Conservation (phyloP, 2,888 invertebrate genomes). For the Melolontha melolontha region DNA sequence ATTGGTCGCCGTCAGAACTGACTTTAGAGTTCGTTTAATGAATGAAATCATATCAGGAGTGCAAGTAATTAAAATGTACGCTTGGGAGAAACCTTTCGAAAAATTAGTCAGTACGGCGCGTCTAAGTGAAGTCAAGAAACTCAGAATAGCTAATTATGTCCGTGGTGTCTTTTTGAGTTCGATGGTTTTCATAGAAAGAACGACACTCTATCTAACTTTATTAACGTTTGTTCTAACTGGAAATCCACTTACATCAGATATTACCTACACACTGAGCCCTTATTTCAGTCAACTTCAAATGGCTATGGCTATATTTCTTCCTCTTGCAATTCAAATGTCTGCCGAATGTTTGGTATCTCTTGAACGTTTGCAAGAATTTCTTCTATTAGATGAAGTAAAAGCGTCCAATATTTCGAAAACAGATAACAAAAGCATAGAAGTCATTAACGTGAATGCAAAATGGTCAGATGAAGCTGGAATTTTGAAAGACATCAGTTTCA, state of each 20-base stretch:
- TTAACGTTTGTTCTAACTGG: constrained; percentile 79
- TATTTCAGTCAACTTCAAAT: constrained; percentile 66
- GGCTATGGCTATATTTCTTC: constrained; percentile 73
- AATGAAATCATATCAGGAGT: constrained; percentile 78
- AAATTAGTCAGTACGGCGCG: constrained; percentile 50
- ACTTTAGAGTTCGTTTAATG: constrained; percentile 76
- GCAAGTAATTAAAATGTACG: constrained; percentile 80
- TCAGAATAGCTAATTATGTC: constrained; percentile 68
- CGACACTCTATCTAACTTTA: constrained; percentile 83
- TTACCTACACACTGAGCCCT: constrained; percentile 63
- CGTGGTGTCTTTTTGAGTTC: constrained; percentile 76
- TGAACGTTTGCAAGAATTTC: constrained; percentile 69
- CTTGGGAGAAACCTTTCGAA: constrained; percentile 77
- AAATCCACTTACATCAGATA: constrained; percentile 69
- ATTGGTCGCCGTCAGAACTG: constrained; percentile 67
- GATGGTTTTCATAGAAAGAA: constrained; percentile 85
- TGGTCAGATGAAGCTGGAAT: constrained; percentile 53
- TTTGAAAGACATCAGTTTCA: constrained; percentile 63
- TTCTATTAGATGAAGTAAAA: constrained; percentile 70
- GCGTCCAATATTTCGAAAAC: constrained; percentile 46
- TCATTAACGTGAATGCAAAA: constrained; percentile 55
- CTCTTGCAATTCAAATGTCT: constrained; percentile 69
- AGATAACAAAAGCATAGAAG: constrained; percentile 41
- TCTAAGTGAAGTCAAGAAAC: constrained; percentile 48
- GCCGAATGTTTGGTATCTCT: constrained; percentile 72